Percentiles rank a stretch among this genome's conserved stretches.
phyloP scores from a whole-genome alignment of 2,113 vertebrate species.

The Pristiophorus japonicus region DNA sequence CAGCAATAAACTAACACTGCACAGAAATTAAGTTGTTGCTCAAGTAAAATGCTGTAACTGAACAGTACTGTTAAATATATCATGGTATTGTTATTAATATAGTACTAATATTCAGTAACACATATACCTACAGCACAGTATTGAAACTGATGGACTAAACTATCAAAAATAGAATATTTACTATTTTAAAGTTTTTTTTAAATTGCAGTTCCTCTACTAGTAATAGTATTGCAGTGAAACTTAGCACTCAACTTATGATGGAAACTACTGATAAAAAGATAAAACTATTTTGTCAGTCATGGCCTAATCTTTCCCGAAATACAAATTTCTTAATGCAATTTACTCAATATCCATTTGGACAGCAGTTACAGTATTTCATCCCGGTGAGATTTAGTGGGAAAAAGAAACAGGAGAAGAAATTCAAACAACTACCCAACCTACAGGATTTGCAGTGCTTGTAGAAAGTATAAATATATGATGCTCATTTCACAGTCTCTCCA shows the following conservation, averaged over 20 bases:
- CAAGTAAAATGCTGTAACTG: neutral
- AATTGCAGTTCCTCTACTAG: neutral
- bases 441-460: neutral
- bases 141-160: neutral
- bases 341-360: neutral
- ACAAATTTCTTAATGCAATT: neutral
- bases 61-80: neutral
- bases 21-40: neutral
- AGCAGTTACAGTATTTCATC: neutral
- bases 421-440: neutral
- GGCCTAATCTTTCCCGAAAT: neutral
- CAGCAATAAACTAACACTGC: neutral
- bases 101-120: neutral
- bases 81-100: neutral
- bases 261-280: too few relatives aligned
- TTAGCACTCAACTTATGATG: neutral
- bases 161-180: neutral
- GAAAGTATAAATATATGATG: neutral
- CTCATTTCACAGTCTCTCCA: neutral
- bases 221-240: neutral
- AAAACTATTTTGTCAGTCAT: neutral
- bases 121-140: neutral
- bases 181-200: neutral
- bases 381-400: neutral
- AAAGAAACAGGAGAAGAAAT: neutral